Percentiles rank a stretch among this genome's conserved stretches.
These are phyloP conservation scores for Limnothrissa miodon DNA, from an alignment of 2,113 vertebrate species.

Conservation along the genomic window DNA sequence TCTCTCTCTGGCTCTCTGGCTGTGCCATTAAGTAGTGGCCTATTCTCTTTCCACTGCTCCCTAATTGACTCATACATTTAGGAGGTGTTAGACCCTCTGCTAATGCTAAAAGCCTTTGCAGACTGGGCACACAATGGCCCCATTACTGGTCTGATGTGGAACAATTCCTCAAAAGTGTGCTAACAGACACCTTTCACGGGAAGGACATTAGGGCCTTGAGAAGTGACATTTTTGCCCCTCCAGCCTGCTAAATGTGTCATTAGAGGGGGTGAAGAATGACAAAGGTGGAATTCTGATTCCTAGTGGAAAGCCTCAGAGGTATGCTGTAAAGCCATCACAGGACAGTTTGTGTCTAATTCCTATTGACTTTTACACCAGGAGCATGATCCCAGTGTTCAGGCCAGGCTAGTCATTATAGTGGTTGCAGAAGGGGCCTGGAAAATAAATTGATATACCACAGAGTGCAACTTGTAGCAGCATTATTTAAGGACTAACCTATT, in stretches of 20 bases:
- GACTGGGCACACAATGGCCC: constrained; percentile 37
- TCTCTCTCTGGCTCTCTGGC: background rate
- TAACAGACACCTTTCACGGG: constrained; percentile 21
- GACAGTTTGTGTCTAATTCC: background rate
- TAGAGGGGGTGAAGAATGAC: background rate
- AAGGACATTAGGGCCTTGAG: constrained; percentile 20
- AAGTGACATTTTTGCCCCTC: constrained; percentile 7
- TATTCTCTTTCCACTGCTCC: constrained; percentile 37
- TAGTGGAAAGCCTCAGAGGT: background rate
- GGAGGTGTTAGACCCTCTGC: constrained; percentile 27
- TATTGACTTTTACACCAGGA: constrained; percentile 10
- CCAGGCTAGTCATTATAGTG: background rate
- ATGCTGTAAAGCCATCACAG: constrained; percentile 2
- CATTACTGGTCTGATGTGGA: constrained; percentile 35
- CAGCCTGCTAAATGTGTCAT: constrained; percentile 11
- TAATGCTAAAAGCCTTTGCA: constrained; percentile 32
- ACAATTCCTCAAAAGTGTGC: constrained; percentile 21
- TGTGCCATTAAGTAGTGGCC: constrained; percentile 44
- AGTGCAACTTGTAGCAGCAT: background rate
- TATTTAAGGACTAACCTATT: background rate
- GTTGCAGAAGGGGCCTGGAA: background rate
- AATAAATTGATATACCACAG: background rate
- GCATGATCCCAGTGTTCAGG: constrained; percentile 12
- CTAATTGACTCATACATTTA: constrained; percentile 48
- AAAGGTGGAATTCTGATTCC: constrained; percentile 16